Evolutionary conservation across 2,888 invertebrate species (phyloP).

Genomic region (Euzetes globulus): DNA sequence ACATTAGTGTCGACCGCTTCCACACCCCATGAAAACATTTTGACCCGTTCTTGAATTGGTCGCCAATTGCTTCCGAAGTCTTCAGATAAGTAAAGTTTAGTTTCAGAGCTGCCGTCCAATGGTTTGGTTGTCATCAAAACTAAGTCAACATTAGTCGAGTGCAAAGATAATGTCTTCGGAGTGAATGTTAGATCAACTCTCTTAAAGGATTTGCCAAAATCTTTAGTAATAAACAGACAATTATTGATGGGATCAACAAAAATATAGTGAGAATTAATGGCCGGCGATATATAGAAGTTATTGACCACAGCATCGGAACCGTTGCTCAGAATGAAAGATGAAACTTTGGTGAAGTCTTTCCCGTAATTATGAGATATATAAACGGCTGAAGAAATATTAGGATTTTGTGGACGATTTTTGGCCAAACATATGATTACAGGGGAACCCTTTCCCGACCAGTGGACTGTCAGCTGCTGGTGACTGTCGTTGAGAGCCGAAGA

Average conservation of each 20-base stretch:
- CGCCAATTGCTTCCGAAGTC: conserved; percentile 68
- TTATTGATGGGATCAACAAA: conserved; percentile 73
- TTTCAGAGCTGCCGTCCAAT: conserved; percentile 40
- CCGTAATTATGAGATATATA: conserved; percentile 84
- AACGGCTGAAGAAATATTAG: conserved; percentile 58
- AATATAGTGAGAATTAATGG: conserved; percentile 69
- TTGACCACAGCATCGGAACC: conserved; percentile 57
- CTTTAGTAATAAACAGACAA: conserved; percentile 64
- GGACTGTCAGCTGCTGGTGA: conserved; percentile 80
- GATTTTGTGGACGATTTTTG: conserved; percentile 52
- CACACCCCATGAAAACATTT: conserved; percentile 62
- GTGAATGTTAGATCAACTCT: conserved; percentile 61
- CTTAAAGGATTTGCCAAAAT: conserved; percentile 63
- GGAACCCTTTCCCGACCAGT: conserved; percentile 82
- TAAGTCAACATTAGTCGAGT: conserved; percentile 52
- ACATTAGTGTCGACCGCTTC: conserved; percentile 41
- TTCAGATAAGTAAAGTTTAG: conserved; percentile 65
- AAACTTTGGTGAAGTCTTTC: conserved; percentile 56
- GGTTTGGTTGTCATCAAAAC: background rate
- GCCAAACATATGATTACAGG: conserved; percentile 79
- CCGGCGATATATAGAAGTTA: conserved; percentile 76
- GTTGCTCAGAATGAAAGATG: conserved; percentile 20
- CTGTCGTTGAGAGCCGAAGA: conserved; percentile 69
- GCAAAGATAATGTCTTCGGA: conserved; percentile 69
- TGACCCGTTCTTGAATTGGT: conserved; percentile 63